Conservation (phyloP, 2,888 invertebrate genomes). For the Calameuta pallipes region DNA sequence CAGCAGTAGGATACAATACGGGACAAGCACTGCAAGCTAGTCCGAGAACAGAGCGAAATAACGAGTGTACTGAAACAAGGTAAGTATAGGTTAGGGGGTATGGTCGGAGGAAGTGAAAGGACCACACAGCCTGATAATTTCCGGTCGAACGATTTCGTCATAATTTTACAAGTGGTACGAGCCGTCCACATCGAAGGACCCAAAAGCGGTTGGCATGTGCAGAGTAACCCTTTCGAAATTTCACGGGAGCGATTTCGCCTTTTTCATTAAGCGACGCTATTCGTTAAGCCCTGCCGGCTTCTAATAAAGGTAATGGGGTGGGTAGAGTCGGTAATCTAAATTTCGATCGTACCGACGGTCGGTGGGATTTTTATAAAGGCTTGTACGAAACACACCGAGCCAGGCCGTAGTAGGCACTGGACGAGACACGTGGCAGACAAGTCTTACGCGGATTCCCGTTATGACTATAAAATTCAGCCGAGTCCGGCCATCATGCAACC, state of each 20-base stretch:
- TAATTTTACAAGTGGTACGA: neutral
- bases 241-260: neutral
- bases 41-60: neutral
- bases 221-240: neutral
- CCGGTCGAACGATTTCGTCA: neutral
- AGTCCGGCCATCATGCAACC: slow-evolving; percentile 52
- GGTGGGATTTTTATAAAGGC: slow-evolving; percentile 15
- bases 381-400: slow-evolving; percentile 1
- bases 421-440: slow-evolving; percentile 14
- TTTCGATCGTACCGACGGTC: slow-evolving; percentile 24
- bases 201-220: neutral
- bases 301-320: slow-evolving; percentile 44
- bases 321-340: slow-evolving; percentile 43
- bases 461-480: slow-evolving; percentile 48
- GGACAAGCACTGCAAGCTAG: neutral
- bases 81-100: neutral
- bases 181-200: neutral
- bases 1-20: neutral
- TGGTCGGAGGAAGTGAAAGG: neutral
- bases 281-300: slow-evolving; percentile 42
- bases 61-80: neutral
- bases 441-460: slow-evolving; percentile 33
- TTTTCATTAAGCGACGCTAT: slow-evolving; percentile 22
- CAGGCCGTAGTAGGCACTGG: neutral
- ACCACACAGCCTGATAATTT: neutral